phyloP scores from a whole-genome alignment of 1,140 invertebrate species.

The Brachionus rotundiformis region DNA sequence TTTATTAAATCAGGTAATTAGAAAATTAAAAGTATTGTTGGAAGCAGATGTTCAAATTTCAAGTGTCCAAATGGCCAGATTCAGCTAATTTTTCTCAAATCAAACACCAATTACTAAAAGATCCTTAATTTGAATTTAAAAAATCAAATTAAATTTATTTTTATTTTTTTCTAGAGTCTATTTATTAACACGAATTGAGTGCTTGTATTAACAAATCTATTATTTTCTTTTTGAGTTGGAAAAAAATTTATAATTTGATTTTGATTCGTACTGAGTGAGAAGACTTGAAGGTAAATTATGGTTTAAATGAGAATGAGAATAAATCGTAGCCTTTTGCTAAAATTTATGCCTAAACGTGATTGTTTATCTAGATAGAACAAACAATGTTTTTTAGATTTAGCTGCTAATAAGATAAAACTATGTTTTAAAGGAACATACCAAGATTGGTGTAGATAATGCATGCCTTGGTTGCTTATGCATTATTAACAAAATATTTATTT shows the following conservation, averaged over 20 bases:
- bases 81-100: too few relatives aligned
- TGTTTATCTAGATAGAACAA: conserved; percentile 9
- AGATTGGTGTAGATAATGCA: conserved; percentile 9
- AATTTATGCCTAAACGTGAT: conserved; percentile 19
- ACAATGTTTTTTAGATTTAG: conserved; percentile 20
- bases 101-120: too few relatives aligned
- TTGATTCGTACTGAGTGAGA: not conserved
- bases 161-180: too few relatives aligned
- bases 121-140: too few relatives aligned
- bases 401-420: not conserved
- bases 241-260: not conserved
- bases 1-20: too few relatives aligned
- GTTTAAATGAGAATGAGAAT: conserved; percentile 9
- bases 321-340: conserved; percentile 3
- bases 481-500: not conserved
- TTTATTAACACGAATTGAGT: too few relatives aligned
- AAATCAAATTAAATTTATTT: too few relatives aligned
- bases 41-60: too few relatives aligned
- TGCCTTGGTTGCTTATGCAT: not conserved
- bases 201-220: not conserved
- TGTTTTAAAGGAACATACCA: not conserved
- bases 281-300: not conserved
- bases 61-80: too few relatives aligned
- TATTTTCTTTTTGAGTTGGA: not conserved
- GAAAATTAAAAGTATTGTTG: too few relatives aligned